A percentile compares a stretch with the other conserved stretches of the same genome.
Conservation (phyloP, 2,113 vertebrate genomes). For the Engystomops pustulosus region DNA sequence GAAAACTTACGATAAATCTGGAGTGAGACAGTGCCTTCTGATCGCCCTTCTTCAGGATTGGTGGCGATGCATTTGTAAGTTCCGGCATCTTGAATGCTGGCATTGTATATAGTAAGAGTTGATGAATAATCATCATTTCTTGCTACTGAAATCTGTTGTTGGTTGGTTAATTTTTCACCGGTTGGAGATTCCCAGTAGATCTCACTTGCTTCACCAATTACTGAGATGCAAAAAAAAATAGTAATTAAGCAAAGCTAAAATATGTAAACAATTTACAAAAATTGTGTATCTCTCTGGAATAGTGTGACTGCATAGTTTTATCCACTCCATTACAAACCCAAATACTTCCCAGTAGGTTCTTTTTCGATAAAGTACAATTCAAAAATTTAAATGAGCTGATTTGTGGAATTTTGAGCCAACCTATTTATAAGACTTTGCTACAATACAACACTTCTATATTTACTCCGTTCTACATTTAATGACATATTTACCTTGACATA, state of each 20-base stretch:
- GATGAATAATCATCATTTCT: conserved; percentile 88
- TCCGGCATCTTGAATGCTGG: conserved; percentile 87
- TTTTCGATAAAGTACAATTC: too few species aligned
- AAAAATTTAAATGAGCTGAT: too few species aligned
- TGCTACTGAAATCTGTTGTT: conserved; percentile 87
- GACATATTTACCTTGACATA: conserved; percentile 92
- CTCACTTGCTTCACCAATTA: conserved; percentile 85
- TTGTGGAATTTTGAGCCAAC: too few species aligned
- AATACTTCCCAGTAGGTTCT: too few species aligned
- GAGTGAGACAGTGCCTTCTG: conserved; percentile 90
- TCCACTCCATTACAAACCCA: too few species aligned
- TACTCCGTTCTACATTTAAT: too few species aligned
- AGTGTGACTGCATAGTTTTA: too few species aligned
- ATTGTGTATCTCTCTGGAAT: too few species aligned
- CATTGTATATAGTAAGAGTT: conserved; percentile 94
- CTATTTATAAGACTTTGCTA: too few species aligned
- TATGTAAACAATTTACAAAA: too few species aligned
- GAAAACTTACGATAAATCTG: conserved; percentile 92
- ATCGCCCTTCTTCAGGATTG: conserved; percentile 79
- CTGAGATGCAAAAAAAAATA: conserved; percentile 67
- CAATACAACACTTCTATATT: not conserved
- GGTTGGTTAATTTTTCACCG: conserved; percentile 85
- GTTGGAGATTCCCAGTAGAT: conserved; percentile 96
- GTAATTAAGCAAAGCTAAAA: not conserved
- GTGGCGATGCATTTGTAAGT: conserved; percentile 93